Percentiles rank a stretch among this genome's conserved stretches.
These are phyloP conservation scores for Pagetopsis macropterus DNA, from an alignment of 2,797 vertebrate genomes.

Conservation along the genomic window DNA sequence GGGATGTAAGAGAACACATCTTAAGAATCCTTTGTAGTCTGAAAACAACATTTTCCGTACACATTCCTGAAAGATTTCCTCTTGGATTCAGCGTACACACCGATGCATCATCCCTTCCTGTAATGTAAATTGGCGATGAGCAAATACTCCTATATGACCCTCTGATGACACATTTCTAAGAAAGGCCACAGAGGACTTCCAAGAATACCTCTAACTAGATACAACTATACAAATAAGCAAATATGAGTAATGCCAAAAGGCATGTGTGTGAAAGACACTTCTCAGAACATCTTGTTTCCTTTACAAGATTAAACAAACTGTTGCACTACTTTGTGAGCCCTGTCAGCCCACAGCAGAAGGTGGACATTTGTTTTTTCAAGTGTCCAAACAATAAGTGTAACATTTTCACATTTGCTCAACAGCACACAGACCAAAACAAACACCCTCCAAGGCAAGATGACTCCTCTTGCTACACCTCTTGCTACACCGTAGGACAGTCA, in stretches of 20 bases:
- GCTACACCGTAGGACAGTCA: slow-evolving; percentile 41
- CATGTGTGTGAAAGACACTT: slow-evolving; percentile 4
- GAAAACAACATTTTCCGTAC: slow-evolving; percentile 29
- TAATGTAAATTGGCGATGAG: slow-evolving; percentile 63
- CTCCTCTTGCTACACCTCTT: slow-evolving; percentile 61
- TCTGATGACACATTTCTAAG: slow-evolving; percentile 59
- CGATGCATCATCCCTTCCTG: slow-evolving; percentile 61
- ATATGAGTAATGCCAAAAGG: slow-evolving; percentile 5
- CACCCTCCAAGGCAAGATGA: slow-evolving; percentile 25
- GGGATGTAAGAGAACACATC: slow-evolving; percentile 7
- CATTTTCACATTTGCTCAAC: slow-evolving; percentile 66
- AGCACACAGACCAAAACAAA: slow-evolving; percentile 60
- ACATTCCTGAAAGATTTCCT: slow-evolving; percentile 57
- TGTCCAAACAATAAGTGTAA: slow-evolving; percentile 55
- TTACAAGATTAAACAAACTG: slow-evolving; percentile 23
- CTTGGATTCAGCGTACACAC: slow-evolving; percentile 47
- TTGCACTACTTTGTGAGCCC: slow-evolving; percentile 15
- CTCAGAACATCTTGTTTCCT: slow-evolving; percentile 14
- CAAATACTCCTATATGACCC: slow-evolving; percentile 44
- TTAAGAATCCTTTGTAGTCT: background rate
- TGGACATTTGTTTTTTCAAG: slow-evolving; percentile 67
- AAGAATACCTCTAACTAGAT: slow-evolving; percentile 11
- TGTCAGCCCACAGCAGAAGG: slow-evolving; percentile 66
- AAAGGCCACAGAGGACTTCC: slow-evolving; percentile 31
- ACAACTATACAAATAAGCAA: background rate